Evolutionary conservation across 1,140 invertebrate genomes (phyloP).

Genomic region (Drosophila cardini): DNA sequence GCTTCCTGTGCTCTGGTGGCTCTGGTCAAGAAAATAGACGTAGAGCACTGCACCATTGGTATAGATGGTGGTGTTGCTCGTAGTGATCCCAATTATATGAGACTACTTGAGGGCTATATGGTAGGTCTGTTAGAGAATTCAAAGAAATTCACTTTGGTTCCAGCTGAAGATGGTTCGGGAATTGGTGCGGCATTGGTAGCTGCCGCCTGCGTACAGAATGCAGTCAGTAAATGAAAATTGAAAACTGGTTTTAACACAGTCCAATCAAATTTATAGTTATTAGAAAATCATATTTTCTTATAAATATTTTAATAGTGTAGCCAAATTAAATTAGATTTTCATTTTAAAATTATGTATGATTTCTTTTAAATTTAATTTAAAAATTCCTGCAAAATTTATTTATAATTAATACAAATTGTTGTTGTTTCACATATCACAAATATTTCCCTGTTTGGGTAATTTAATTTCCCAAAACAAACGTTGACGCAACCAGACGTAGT

Average conservation of each 20-base stretch:
- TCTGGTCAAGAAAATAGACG: conserved; percentile 93
- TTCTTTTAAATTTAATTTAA: too few relatives aligned
- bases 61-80: conserved; percentile 98
- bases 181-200: conserved; percentile 92
- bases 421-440: background rate
- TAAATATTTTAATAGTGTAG: too few relatives aligned
- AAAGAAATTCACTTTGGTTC: conserved; percentile 95
- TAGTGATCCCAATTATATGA: conserved; percentile 97
- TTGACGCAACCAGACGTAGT: conserved; percentile 29
- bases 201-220: conserved; percentile 85
- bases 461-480: conserved; percentile 63
- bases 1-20: conserved; percentile 93
- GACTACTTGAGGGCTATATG: conserved; percentile 92
- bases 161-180: conserved; percentile 98
- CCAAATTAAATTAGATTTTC: too few relatives aligned
- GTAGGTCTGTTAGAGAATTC: conserved; percentile 91
- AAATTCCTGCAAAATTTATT: too few relatives aligned
- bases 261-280: too few relatives aligned
- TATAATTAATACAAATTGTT: too few relatives aligned
- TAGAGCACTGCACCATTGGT: conserved; percentile 95
- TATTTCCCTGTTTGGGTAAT: conserved; percentile 30
- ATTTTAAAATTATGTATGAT: too few relatives aligned
- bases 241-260: background rate
- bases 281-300: too few relatives aligned
- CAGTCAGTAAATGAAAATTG: background rate